Conservation (phyloP, 92 coral and sea anemone species). For the Actinernus sp. region DNA sequence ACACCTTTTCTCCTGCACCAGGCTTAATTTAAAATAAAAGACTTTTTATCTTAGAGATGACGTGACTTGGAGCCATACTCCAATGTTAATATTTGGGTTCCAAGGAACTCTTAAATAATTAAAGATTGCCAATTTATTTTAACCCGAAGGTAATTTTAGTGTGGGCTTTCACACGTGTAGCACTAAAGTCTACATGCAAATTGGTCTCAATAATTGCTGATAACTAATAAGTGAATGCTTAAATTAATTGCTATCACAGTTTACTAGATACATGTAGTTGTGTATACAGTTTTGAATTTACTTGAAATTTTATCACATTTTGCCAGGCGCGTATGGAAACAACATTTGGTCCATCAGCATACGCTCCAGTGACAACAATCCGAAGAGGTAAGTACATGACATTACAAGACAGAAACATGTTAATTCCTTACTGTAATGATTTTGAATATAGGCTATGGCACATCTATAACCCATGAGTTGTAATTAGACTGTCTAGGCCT, state of each 20-base stretch:
- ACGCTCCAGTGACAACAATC: slow-evolving; percentile 82
- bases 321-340: slow-evolving; percentile 94
- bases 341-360: slow-evolving; percentile 90
- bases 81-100: neutral
- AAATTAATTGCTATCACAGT: neutral
- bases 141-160: neutral
- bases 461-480: no score
- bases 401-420: no score
- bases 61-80: neutral
- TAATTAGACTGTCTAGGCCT: no score
- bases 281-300: slow-evolving; percentile 2
- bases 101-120: neutral
- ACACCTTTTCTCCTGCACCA: no score
- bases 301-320: slow-evolving; percentile 2
- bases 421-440: no score
- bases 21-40: no score
- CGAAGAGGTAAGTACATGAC: slow-evolving; percentile 63
- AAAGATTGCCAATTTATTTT: neutral
- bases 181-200: neutral
- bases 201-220: neutral
- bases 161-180: neutral
- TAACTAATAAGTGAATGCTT: neutral
- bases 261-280: neutral
- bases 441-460: no score
- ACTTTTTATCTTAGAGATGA: no score